Conservation (phyloP, 2,888 invertebrate genomes). For the Drosophila barbarae region DNA sequence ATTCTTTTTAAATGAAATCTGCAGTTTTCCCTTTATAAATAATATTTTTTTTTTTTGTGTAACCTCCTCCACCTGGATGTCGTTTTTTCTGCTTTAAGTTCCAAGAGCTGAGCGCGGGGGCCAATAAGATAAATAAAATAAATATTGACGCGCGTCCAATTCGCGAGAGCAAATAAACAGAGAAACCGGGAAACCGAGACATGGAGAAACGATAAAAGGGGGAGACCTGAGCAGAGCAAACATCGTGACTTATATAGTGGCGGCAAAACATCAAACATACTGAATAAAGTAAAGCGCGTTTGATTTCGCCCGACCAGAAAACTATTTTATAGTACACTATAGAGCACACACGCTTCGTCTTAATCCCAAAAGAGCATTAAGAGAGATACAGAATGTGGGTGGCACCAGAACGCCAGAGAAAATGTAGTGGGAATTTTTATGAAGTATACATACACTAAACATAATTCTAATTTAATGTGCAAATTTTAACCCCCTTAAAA, state of each 20-base stretch:
- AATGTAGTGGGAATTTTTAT: neutral
- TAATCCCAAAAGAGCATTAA: constrained; percentile 3
- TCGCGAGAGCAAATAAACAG: constrained; percentile 28
- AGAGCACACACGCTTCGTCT: neutral
- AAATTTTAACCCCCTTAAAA: too few relatives aligned
- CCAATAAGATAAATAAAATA: constrained; percentile 36
- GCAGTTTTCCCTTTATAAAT: neutral
- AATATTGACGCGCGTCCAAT: constrained; percentile 45
- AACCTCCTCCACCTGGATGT: too few relatives aligned
- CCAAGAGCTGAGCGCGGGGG: constrained; percentile 16
- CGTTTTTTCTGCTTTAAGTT: neutral
- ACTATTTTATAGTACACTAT: constrained; percentile 70
- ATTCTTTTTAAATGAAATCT: too few relatives aligned
- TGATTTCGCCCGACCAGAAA: constrained; percentile 78
- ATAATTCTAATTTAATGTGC: too few relatives aligned
- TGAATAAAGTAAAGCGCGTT: constrained; percentile 77
- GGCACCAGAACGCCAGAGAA: neutral
- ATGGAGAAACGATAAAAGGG: constrained; percentile 29
- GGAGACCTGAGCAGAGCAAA: constrained; percentile 38
- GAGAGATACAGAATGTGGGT: constrained; percentile 4
- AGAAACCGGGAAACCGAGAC: constrained; percentile 1
- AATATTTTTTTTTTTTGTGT: neutral
- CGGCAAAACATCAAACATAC: constrained; percentile 75
- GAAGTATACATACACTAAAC: neutral
- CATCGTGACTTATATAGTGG: constrained; percentile 65